phyloP scores from a whole-genome alignment of 2,113 vertebrate species.

The Galemys pyrenaicus region DNA sequence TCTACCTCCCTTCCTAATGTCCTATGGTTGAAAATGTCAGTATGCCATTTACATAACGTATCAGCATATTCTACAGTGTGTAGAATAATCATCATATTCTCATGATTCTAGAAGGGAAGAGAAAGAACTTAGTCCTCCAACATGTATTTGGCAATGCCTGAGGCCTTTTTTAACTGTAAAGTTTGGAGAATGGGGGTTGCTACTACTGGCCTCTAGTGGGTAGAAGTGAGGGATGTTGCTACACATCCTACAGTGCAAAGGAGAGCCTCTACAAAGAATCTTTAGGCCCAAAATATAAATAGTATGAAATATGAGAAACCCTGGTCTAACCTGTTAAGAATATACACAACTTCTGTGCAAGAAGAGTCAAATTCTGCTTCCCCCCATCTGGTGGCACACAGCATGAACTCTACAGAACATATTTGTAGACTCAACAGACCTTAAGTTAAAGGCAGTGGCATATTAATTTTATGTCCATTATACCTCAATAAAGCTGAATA shows the following conservation, averaged over 20 bases:
- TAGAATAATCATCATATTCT: too few species aligned
- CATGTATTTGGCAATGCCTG: neutral
- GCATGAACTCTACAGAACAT: neutral
- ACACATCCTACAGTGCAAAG: neutral
- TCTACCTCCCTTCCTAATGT: neutral
- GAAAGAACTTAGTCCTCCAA: neutral
- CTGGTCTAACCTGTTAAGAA: neutral
- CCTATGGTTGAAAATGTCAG: neutral
- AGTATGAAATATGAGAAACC: neutral
- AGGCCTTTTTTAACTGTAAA: constrained; percentile 3
- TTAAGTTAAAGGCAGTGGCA: constrained; percentile 7
- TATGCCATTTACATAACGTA: neutral
- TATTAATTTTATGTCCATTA: neutral
- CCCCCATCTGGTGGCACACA: neutral
- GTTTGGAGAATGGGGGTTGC: neutral
- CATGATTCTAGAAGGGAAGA: neutral
- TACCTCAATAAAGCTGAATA: neutral
- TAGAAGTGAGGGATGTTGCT: neutral
- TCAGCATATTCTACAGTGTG: neutral
- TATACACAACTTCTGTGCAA: neutral
- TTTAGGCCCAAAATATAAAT: neutral
- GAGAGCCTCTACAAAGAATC: neutral
- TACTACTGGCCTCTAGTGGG: neutral
- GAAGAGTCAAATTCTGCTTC: neutral
- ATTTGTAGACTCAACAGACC: neutral